Percentiles rank a stretch among this genome's conserved stretches.
These are phyloP conservation scores for Tinamus major DNA, from an alignment of 2,797 vertebrate species.

Conservation along the genomic window DNA sequence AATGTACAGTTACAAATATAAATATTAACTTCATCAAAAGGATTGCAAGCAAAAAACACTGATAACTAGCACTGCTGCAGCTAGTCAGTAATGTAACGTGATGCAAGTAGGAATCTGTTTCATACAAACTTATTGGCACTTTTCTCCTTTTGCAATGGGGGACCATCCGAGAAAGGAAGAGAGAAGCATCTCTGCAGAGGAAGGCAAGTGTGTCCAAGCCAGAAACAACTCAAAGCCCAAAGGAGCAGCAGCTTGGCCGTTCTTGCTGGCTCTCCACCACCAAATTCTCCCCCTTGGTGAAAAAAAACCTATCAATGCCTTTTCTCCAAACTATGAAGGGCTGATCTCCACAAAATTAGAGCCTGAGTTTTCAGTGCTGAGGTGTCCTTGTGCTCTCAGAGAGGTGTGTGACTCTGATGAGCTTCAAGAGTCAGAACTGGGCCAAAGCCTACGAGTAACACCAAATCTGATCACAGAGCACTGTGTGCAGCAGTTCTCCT, in stretches of 20 bases:
- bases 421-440: background rate
- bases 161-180: background rate
- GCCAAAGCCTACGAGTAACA: background rate
- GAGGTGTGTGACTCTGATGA: background rate
- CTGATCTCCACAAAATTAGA: background rate
- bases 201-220: background rate
- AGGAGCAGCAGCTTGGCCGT: background rate
- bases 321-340: background rate
- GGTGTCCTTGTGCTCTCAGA: background rate
- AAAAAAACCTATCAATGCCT: background rate
- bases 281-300: background rate
- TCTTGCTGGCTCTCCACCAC: background rate
- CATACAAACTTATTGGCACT: background rate
- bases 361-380: background rate
- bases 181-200: background rate
- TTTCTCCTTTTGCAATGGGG: background rate
- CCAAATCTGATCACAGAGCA: background rate
- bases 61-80: conserved; percentile 37
- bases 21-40: conserved; percentile 53
- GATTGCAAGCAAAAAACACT: conserved; percentile 39
- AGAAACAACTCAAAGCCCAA: background rate
- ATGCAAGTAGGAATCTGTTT: background rate
- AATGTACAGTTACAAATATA: conserved; percentile 71
- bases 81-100: background rate
- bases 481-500: background rate